Conservation (phyloP, 2,113 vertebrate species). For the Misgurnus mizolepis region DNA sequence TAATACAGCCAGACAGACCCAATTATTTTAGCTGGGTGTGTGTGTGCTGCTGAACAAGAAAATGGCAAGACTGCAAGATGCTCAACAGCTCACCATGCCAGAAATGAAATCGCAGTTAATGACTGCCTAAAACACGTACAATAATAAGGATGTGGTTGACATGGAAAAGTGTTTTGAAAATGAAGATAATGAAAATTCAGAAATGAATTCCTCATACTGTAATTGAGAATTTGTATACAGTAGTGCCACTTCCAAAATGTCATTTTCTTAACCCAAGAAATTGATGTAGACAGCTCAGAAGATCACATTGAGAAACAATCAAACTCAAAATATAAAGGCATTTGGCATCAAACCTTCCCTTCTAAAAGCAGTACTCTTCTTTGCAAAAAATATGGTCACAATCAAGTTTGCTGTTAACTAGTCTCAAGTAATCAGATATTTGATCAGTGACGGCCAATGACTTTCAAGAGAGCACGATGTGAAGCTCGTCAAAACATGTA, state of each 20-base stretch:
- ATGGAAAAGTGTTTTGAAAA: neutral
- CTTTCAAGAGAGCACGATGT: no score
- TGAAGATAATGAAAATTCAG: neutral
- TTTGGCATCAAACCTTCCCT: neutral
- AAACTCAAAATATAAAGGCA: neutral
- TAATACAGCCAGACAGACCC: conserved; percentile 35
- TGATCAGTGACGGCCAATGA: no score
- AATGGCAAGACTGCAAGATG: conserved; percentile 25
- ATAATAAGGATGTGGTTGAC: conserved; percentile 1
- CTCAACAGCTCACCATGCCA: conserved; percentile 24
- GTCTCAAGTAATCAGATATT: no score
- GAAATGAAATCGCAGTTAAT: conserved; percentile 29
- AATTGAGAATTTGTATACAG: conserved; percentile 5
- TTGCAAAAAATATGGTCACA: no score
- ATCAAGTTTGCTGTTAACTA: no score
- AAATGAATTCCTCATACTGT: neutral
- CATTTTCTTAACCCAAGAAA: conserved; percentile 7
- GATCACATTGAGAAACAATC: neutral
- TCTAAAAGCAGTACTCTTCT: no score
- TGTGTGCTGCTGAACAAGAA: neutral
- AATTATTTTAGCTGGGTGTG: conserved; percentile 31
- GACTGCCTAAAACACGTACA: conserved; percentile 15
- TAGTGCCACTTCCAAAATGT: neutral
- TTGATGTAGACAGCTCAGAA: neutral
- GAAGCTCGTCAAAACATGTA: no score